Base-by-base conservation (phyloP, 1,140 invertebrate species). In the Drosophila virilis region DNA sequence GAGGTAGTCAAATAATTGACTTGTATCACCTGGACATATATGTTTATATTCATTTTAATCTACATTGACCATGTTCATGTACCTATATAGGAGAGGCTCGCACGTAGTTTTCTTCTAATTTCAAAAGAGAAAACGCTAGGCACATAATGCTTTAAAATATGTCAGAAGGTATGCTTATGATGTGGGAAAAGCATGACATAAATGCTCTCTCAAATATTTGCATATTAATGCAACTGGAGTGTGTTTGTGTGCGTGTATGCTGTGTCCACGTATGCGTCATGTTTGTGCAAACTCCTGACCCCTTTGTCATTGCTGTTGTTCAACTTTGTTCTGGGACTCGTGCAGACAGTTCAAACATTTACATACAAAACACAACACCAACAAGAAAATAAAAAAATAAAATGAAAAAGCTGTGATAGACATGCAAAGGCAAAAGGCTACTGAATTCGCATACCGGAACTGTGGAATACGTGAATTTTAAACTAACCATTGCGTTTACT, bases 261-360 rank as follows among this genome's bases (percentile, higher is more conserved):
- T 42, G 12, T 38, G 32, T 60, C n/a, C 51, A 51, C 35, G 51
- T 52, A 65, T 70, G 64, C 64, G 61, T 76, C 48, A 51, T 70
- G 71, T 78, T 68, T 68, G 77, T 77, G 69, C 80, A 58, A 76
- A 64, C 76, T 60, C 69, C 66, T 80, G 77, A 83, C 83, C 76
- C 79, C 35, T 76, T 77, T 76, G 75, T 61, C 73, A 15, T 52
- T 74, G 73, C 38, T 77, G 80, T 51, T 68, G 61, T 43, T 68
- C 76, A 71, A 70, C 82, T 76, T 81, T 80, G 64, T 79, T 43
- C 51, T 82, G 71, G 64, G 78, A 72, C 70, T 85, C 82, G 78
- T 82, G 82, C 82, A 88, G 82, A 86, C 83, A 88, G 79, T 79
- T 86, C 79, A 88, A 86, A 86, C 83, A 86, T 86, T 86, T 86